Evolutionary conservation across 1,140 invertebrate genomes (phyloP), one percentile per base, ranked within the genome.

Genomic region (Nymphalis io): DNA sequence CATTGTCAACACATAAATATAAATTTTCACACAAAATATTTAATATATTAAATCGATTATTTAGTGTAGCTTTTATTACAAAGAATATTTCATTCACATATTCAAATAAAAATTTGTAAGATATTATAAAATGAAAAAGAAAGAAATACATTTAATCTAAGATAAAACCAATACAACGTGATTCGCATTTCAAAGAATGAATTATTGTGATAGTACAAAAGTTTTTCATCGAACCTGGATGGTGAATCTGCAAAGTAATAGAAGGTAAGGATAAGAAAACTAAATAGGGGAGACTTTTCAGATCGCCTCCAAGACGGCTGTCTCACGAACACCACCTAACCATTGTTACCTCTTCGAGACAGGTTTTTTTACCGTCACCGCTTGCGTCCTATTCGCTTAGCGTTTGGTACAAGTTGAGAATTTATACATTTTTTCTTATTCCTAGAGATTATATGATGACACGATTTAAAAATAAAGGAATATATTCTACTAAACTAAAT

Each of bases 261-360:
- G 27, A 44, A 70, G 42, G 51, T 38, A 72, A 68, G 62, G 75
- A 73, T 76, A 73, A 80, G 75, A 75, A 81, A 83, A 81, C 72
- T 73, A 81, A 80, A 81, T 81, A 76, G 74, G 72, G 75, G 79
- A 80, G 70, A 74, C 64, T 72, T 79, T 76, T 76, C 68, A 75
- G 46, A 68, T 40, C 68, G 65, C 62, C 60, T 70, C 70, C 59
- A 55, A 62, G 68, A 64, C 58, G 67, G 39, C 70, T 74, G 76
- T 75, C 75, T 81, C 81, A 62, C 74, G 68, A 75, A 73, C 63
- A 72, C 75, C 80, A 72, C 74, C 79, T 65, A 20, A 70, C 80
- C 76, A 83, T 87, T 85, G 85, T 87, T 84, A 88, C 80, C 75
- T 82, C 64, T 68, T 70, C 74, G 80, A 85, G 85, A 85, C 80